These are phyloP conservation scores for Eustalomyia histrio DNA, from an alignment of 2,888 invertebrate genomes.

Conservation along the genomic window DNA sequence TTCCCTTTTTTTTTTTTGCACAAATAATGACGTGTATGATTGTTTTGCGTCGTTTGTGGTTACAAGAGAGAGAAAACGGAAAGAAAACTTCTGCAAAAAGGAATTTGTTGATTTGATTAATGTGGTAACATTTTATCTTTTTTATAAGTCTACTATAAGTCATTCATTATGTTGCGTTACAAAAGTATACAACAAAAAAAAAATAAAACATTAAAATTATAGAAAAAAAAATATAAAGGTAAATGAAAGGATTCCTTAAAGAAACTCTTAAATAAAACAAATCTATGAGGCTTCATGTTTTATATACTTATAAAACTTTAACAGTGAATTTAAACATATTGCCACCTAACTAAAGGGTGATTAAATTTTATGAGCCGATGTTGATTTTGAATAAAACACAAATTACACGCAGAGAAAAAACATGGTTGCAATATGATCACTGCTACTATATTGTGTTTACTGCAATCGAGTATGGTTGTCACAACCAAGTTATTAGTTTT, in stretches of 20 bases:
- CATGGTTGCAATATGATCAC: too few species aligned
- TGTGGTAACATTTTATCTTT: constrained; percentile 59
- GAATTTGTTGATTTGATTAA: constrained; percentile 61
- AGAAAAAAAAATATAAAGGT: constrained; percentile 19
- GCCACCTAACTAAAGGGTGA: too few species aligned
- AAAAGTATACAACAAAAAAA: neutral
- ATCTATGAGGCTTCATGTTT: too few species aligned
- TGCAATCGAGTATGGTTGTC: too few species aligned
- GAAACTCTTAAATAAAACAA: neutral
- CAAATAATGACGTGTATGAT: neutral
- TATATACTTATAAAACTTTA: too few species aligned
- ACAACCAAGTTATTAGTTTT: too few species aligned
- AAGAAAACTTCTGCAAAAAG: neutral
- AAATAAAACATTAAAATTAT: neutral
- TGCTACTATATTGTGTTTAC: too few species aligned
- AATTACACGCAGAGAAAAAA: too few species aligned
- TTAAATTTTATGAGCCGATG: too few species aligned
- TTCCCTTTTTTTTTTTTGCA: constrained; percentile 12
- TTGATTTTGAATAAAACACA: too few species aligned
- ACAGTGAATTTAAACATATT: too few species aligned
- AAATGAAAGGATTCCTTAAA: constrained; percentile 25
- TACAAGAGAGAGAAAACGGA: neutral
- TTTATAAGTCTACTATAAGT: constrained; percentile 46
- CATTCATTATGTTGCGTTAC: constrained; percentile 50
- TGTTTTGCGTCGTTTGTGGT: constrained; percentile 12